Percentiles rank a stretch among this genome's conserved stretches.
These are phyloP conservation scores for Pipistrellus pygmaeus DNA, from an alignment of 2,797 vertebrate genomes.

Conservation along the genomic window DNA sequence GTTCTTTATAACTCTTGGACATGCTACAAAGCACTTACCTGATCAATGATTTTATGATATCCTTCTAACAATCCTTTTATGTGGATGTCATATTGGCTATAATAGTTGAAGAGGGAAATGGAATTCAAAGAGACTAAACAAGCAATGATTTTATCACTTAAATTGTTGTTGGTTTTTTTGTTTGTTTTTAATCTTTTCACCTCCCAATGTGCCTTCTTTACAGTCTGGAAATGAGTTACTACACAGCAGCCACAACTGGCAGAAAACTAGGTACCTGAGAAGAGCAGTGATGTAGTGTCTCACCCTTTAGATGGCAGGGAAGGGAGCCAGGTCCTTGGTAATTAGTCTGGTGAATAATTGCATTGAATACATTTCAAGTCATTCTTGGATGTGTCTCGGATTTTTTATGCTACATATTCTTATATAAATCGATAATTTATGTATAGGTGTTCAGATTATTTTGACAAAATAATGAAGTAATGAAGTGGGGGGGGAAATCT, in stretches of 20 bases:
- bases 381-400: constrained; percentile 80
- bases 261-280: neutral
- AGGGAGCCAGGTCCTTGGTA: neutral
- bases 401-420: constrained; percentile 71
- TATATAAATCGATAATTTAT: constrained; percentile 63
- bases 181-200: neutral
- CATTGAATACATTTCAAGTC: constrained; percentile 9
- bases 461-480: constrained; percentile 73
- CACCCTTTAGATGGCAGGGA: constrained; percentile 54
- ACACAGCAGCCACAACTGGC: neutral
- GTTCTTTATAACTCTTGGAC: neutral
- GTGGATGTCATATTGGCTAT: neutral
- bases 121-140: neutral
- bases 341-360: constrained; percentile 39
- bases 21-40: neutral
- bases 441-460: constrained; percentile 56
- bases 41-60: neutral
- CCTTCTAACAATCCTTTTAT: neutral
- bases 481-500: neutral
- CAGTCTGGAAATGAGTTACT: constrained; percentile 27
- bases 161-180: neutral
- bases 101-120: neutral
- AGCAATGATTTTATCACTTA: neutral
- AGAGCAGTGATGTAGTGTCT: constrained; percentile 32
- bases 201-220: neutral